Base-by-base conservation (phyloP, 2,888 invertebrate species). In the Drosophila cracens region DNA sequence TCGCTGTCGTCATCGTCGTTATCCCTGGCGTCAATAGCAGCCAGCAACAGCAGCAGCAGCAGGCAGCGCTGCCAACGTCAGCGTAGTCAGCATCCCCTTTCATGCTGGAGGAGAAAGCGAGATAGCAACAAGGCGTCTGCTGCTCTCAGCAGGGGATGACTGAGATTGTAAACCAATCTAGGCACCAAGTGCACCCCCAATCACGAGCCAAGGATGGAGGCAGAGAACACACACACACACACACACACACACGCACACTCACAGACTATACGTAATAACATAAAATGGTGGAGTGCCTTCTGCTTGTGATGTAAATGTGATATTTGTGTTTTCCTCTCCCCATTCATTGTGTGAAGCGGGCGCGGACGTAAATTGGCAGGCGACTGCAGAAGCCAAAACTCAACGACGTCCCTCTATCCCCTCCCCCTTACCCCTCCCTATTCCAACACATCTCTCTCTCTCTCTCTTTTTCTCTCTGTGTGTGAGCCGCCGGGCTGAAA, bases 81-180 rank as follows among this genome's bases (percentile, higher is more conserved):
- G 33, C 69, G 64, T 59, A 53, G 56, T 21, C 71, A 58, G 61
- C 77, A 77, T 77, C 77, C 65, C 59, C 40, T 34, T 29, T 25
- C 8, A 21, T 7, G 52, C 6, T 16, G 36, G 63, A 4, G 27
- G 46, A 13, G 54, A 0, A n/a, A 76, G 29, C 11, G 56, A 59
- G 81, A 74, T n/a, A 62, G 67, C 60, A 46, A 18, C 36, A 65
- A 36, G 54, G 5, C 38, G 56, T 56, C 29, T 58, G 60, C 62
- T 66, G 79, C 67, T 74, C 61, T 57, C 57, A 25, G 54, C 78
- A 79, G 79, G 85, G 81, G 85, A 84, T 83, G 83, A 83, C 76
- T 82, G 77, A 81, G 77, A 81, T 81, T 78, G 88, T 83, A 87
- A 90, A 90, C 89, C 90, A 90, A 90, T 89, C 89, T 88, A 87